Conservation (phyloP, 2,797 vertebrate genomes). For the Gastrophryne carolinensis region DNA sequence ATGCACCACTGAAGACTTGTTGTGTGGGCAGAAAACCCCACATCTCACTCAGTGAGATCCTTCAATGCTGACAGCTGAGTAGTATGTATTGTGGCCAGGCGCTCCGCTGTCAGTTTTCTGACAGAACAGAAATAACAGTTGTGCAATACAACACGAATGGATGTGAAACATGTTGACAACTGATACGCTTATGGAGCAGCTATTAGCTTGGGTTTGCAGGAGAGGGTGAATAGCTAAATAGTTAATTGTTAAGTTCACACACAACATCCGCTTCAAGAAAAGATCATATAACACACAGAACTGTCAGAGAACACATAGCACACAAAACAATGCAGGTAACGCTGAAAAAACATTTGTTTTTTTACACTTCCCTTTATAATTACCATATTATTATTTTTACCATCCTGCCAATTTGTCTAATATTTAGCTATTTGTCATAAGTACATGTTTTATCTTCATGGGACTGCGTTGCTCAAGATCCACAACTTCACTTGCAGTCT, state of each 20-base stretch:
- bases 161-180: constrained; percentile 30
- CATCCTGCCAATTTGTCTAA: too few species aligned
- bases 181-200: constrained; percentile 29
- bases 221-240: neutral
- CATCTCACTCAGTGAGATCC: constrained; percentile 14
- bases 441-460: too few species aligned
- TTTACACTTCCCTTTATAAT: too few species aligned
- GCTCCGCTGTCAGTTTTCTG: constrained; percentile 23
- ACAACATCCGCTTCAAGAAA: neutral
- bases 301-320: neutral
- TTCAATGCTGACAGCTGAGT: constrained; percentile 34
- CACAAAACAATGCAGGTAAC: neutral
- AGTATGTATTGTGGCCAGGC: constrained; percentile 29
- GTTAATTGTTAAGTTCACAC: too few species aligned
- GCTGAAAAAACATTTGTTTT: neutral
- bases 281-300: neutral
- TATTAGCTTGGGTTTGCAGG: constrained; percentile 27
- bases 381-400: too few species aligned
- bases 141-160: constrained; percentile 14
- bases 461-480: too few species aligned
- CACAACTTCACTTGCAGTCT: too few species aligned
- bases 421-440: too few species aligned
- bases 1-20: constrained; percentile 13
- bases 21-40: constrained; percentile 28
- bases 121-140: constrained; percentile 26